Evolutionary conservation across 2,797 vertebrate genomes (phyloP), one percentile per base, ranked within the genome.

Genomic region (Labroides dimidiatus): DNA sequence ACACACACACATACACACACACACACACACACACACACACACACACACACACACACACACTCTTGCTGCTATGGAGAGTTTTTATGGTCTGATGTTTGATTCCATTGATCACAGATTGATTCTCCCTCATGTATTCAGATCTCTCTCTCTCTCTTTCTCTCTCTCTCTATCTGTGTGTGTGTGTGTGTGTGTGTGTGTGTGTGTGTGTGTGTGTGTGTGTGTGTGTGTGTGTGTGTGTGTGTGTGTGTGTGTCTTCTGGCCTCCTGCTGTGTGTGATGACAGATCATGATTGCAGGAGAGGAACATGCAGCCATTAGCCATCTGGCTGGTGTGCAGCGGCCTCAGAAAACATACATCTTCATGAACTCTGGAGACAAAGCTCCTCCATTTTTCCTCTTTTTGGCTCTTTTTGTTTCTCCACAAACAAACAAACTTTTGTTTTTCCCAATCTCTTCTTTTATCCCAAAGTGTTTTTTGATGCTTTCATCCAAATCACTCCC

Each of bases 61-160:
- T n/a, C n/a, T n/a, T n/a, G n/a, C n/a, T n/a, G n/a, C n/a, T n/a
- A n/a, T n/a, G 54, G 44, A 63, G 47, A 24, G 41, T 59, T 69
- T 72, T 52, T 82, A 51, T 27, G 10, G 41, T 37, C 80, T 58
- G 50, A 67, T 51, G 58, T 67, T 57, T 53, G 24, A 84, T 58
- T 72, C 36, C 24, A 69, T 64, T 72, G 80, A 86, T 77, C 17
- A 16, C 3, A n/a, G 51, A 80, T 77, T 71, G 61, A 78, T 75
- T 53, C 53, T 14, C 53, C 51, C 52, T 54, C 24, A n/a, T 27
- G n/a, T n/a, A n/a, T n/a, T n/a, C n/a, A n/a, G n/a, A n/a, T n/a
- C n/a, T n/a, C n/a, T n/a, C n/a, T n/a, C n/a, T n/a, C n/a, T n/a
- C n/a, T n/a, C n/a, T n/a, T n/a, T n/a, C n/a, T n/a, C n/a, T n/a